Evolutionary conservation across 2,797 vertebrate genomes (phyloP), one percentile per base, ranked within the genome.

Genomic region (Margarornis squamiger): DNA sequence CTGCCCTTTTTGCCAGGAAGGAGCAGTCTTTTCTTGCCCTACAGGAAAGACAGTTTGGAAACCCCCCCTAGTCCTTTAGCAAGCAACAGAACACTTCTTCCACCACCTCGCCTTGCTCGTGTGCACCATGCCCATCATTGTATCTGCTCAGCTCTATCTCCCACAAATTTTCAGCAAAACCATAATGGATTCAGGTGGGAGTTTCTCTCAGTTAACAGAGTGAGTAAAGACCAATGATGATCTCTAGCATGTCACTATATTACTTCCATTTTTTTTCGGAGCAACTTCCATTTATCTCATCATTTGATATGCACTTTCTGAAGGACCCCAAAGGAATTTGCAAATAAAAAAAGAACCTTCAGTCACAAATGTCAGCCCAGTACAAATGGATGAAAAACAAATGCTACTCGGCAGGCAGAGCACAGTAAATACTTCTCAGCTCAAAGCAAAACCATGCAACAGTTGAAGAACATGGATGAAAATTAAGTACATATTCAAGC

Each of bases 61-160:
- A 54, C 29, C 23, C 21, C 52, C 23, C 27, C 9, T 15, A 36
- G 49, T 32, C 48, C 66, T 72, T 61, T 7, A 84, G 34, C 54
- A 81, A 78, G 67, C 32, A 83, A 52, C 39, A 83, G 62, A 84
- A 73, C 18, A 48, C 18, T 52, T 24, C 29, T 63, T 71, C 23
- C 29, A 77, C 30, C 32, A 71, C 45, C 34, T 81, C 0, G 0
- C 30, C 43, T 78, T 38, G 11, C 29, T 34, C 4, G 0, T 10
- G 14, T 52, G 59, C 29, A 66, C 41, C 19, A 45, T 23, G 34
- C 45, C 36, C 20, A 46, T 34, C 41, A 38, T 20, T 23, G 5
- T 16, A 49, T 70, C 73, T 88, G 65, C 80, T 81, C 1, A 0
- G 51, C 43, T 79, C 52, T 36, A 23, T 12, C 77, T 87, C 52